Evolutionary conservation across 2,113 vertebrate species (phyloP).

Genomic region (Laticauda laticaudata): DNA sequence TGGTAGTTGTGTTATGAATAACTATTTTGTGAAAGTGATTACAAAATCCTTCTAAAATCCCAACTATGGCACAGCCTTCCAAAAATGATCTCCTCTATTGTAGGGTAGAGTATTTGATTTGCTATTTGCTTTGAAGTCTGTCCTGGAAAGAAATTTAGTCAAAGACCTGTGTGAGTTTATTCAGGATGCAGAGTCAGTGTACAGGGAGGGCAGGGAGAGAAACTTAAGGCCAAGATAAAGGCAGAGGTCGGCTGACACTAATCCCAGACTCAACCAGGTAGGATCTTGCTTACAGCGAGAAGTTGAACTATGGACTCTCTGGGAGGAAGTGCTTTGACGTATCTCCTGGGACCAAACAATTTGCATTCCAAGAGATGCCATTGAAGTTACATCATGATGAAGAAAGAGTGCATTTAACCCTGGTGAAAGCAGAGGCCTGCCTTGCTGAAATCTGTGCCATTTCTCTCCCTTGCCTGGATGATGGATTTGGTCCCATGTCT

Average conservation of each 20-base stretch:
- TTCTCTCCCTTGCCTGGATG: slow-evolving; percentile 20
- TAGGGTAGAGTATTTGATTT: not conserved
- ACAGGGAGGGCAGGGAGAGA: not conserved
- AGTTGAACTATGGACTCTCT: not conserved
- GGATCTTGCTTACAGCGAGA: not conserved
- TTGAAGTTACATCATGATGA: not conserved
- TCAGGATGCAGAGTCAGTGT: not conserved
- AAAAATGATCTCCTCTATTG: not conserved
- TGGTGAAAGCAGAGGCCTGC: not conserved
- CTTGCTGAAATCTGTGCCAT: slow-evolving; percentile 40
- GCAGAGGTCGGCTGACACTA: not conserved
- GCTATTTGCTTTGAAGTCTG: not conserved
- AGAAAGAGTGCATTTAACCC: not conserved
- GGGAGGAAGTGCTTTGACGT: not conserved
- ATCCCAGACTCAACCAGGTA: not conserved
- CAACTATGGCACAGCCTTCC: not conserved
- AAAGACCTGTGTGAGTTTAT: not conserved
- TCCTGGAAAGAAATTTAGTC: not conserved
- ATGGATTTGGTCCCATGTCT: slow-evolving; percentile 56
- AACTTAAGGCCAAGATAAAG: not conserved
- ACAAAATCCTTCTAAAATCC: not conserved
- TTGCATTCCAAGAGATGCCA: slow-evolving; percentile 15
- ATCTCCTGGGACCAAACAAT: not conserved
- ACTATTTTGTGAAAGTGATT: not conserved
- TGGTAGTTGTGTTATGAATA: not conserved